Conservation (phyloP, 2,797 vertebrate genomes). For the Limosa lapponica region DNA sequence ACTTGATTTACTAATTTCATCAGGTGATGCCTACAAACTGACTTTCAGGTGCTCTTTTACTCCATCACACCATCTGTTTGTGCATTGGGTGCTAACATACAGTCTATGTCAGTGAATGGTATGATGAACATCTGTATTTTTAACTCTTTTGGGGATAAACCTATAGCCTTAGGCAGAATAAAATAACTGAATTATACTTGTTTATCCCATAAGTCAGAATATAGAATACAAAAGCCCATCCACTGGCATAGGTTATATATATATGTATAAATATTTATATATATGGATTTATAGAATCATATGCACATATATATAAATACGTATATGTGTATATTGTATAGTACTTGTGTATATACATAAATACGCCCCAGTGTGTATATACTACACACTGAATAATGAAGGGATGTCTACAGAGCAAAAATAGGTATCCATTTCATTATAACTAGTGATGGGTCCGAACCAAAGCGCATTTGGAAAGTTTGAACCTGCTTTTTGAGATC, state of each 20-base stretch:
- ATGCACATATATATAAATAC: background rate
- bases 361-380: background rate
- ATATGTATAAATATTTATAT: background rate
- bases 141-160: background rate
- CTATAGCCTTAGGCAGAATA: background rate
- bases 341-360: background rate
- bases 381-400: background rate
- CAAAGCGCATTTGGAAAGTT: background rate
- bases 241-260: slow-evolving; percentile 1
- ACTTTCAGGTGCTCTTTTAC: slow-evolving; percentile 79
- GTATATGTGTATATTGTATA: slow-evolving; percentile 4
- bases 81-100: slow-evolving; percentile 21
- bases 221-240: slow-evolving; percentile 37
- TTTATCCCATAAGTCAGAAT: slow-evolving; percentile 19
- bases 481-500: background rate
- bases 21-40: slow-evolving; percentile 84
- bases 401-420: slow-evolving; percentile 36
- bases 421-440: slow-evolving; percentile 16
- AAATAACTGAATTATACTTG: background rate
- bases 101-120: slow-evolving; percentile 13
- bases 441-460: background rate
- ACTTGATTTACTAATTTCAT: slow-evolving; percentile 71
- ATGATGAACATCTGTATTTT: background rate
- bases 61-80: background rate
- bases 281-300: slow-evolving; percentile 19